phyloP scores from a whole-genome alignment of 2,797 vertebrate species.

The Halcyon badia region DNA sequence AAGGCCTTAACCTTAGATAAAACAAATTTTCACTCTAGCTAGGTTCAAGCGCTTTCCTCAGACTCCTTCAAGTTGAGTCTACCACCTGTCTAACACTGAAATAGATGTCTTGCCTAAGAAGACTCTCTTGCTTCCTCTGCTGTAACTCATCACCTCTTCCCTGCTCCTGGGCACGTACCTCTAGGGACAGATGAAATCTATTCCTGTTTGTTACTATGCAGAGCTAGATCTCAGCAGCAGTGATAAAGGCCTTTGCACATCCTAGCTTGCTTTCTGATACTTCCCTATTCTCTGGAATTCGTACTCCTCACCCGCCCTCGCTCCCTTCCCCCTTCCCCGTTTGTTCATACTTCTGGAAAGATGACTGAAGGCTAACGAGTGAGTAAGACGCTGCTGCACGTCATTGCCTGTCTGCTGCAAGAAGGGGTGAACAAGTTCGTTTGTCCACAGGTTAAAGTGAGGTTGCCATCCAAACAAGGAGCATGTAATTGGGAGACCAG shows the following conservation, averaged over 20 bases:
- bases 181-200: slow-evolving; percentile 53
- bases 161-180: slow-evolving; percentile 69
- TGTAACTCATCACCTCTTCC: slow-evolving; percentile 45
- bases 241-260: slow-evolving; percentile 63
- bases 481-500: slow-evolving; percentile 34
- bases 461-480: slow-evolving; percentile 56
- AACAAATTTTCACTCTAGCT: not conserved
- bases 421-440: slow-evolving; percentile 79
- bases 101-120: slow-evolving; percentile 43
- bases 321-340: slow-evolving; percentile 51
- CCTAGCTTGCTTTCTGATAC: slow-evolving; percentile 64
- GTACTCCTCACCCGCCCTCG: not conserved
- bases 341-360: slow-evolving; percentile 81
- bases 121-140: slow-evolving; percentile 39
- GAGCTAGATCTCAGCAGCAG: slow-evolving; percentile 43
- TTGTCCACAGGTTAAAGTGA: slow-evolving; percentile 59
- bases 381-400: slow-evolving; percentile 76
- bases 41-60: not conserved
- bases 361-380: slow-evolving; percentile 74
- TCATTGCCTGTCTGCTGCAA: slow-evolving; percentile 73
- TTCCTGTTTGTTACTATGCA: slow-evolving; percentile 43
- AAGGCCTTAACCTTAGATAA: not conserved
- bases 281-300: slow-evolving; percentile 75
- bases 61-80: not conserved
- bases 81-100: not conserved